A percentile compares a stretch with the other conserved stretches of the same genome.
These are phyloP conservation scores for Fistularia commersonii DNA, from an alignment of 2,797 vertebrate genomes.

Conservation along the genomic window DNA sequence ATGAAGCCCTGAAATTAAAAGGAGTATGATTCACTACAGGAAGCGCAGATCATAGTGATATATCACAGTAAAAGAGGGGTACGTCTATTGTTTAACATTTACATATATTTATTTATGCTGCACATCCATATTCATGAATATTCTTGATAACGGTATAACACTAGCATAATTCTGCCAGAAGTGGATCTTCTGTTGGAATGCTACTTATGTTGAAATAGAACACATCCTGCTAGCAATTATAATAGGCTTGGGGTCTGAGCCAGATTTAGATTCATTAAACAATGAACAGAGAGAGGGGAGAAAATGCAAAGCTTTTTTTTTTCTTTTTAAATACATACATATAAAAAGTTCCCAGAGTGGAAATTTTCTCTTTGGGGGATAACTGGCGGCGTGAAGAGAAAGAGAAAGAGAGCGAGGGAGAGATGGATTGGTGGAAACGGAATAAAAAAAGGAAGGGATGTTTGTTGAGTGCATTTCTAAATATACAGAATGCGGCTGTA, in stretches of 20 bases:
- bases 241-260: conserved; percentile 75
- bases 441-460: conserved; percentile 73
- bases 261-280: conserved; percentile 83
- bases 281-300: conserved; percentile 69
- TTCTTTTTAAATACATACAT: conserved; percentile 57
- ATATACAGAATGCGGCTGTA: conserved; percentile 73
- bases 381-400: conserved; percentile 57
- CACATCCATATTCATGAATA: conserved; percentile 70
- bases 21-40: conserved; percentile 52
- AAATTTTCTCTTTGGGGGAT: conserved; percentile 69
- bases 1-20: conserved; percentile 40
- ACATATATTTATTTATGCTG: conserved; percentile 66
- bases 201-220: conserved; percentile 76
- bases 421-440: conserved; percentile 2
- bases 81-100: conserved; percentile 62
- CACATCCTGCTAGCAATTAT: conserved; percentile 79
- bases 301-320: conserved; percentile 73
- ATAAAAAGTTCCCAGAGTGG: conserved; percentile 69
- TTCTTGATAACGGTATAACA: conserved; percentile 66
- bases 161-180: conserved; percentile 66
- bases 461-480: conserved; percentile 73
- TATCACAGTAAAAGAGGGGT: conserved; percentile 48
- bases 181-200: conserved; percentile 70
- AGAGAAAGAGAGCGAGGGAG: background rate
- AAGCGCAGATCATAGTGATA: conserved; percentile 60